Base-by-base conservation (phyloP, 2,888 invertebrate species). In the Anthoptus insignis region DNA sequence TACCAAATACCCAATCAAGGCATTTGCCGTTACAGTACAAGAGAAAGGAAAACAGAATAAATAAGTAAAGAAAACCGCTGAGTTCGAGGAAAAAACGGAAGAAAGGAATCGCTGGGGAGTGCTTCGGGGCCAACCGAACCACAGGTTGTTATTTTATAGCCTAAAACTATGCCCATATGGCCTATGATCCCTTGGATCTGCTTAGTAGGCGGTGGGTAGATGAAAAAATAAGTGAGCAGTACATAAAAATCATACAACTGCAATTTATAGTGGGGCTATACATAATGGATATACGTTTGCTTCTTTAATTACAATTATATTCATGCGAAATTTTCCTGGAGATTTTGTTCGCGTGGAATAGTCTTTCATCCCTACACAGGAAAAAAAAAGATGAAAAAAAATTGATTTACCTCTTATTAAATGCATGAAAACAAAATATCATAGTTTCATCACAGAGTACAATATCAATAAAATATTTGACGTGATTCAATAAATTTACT, bases 141-240 rank as follows among this genome's bases (percentile, higher is more conserved):
- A 61, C 47, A 34, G 54, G 45, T 61, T 54, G 53, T 45, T 61
- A 54, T 61, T 61, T 61, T 61, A 61, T 61, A 53, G 29, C 53
- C 61, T 54, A 47, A 60, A 61, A 61, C 61, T 61, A 54, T 47
- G 45, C 61, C 61, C 61, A 32, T 54, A 61, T 53, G 60, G 29
- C 52, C 60, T 53, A 60, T 61, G 61, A 61, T 54, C 53, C 61
- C 53, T 54, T 47, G 53, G 16, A 60, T 53, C 53, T 53, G 60
- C 52, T 60, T 29, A 45, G 57, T 57, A 57, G 29, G 45, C 45
- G 29, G 13, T 24, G 19, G 19, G 32, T 34, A 21, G 47, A 11
- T 32, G 47, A 47, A 1, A 22, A 34, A 22, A 47, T 6, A 47
- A 47, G 32, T 22, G 22, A 3, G 22, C 32, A 47, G 49, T 27